phyloP scores from a whole-genome alignment of 2,113 vertebrate species.

The Bubalus kerabau region DNA sequence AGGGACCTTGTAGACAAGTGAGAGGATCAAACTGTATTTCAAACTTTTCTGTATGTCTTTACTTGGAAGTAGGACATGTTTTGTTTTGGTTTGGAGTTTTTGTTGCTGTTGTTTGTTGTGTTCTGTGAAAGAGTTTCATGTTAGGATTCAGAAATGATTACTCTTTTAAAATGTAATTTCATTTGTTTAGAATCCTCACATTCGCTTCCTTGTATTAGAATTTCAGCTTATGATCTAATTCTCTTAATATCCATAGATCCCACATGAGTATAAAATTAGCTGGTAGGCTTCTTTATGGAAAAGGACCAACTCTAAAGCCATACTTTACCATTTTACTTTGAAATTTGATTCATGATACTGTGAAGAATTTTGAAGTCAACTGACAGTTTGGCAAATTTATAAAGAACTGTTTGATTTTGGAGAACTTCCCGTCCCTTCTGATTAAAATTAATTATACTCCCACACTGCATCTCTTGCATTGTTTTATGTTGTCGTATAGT shows the following conservation, averaged over 20 bases:
- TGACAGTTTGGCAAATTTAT: neutral
- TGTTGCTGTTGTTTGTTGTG: neutral
- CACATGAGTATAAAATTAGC: neutral
- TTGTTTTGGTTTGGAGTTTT: neutral
- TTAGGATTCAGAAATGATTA: neutral
- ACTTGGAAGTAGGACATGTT: neutral
- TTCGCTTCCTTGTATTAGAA: neutral
- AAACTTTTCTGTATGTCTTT: neutral
- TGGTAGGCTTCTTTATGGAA: neutral
- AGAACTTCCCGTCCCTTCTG: neutral
- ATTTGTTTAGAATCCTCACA: neutral
- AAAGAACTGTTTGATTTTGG: neutral
- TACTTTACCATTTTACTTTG: neutral
- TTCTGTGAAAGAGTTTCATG: neutral
- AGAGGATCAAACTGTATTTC: neutral
- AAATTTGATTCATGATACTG: neutral
- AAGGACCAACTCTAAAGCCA: neutral
- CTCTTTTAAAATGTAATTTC: neutral
- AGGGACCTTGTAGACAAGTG: accelerated
- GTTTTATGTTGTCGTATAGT: neutral
- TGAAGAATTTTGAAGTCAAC: neutral
- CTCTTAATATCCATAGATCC: neutral
- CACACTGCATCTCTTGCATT: neutral
- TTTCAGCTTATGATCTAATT: neutral
- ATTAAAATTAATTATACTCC: neutral